Conservation (phyloP, 2,797 vertebrate species). For the Columba guinea region DNA sequence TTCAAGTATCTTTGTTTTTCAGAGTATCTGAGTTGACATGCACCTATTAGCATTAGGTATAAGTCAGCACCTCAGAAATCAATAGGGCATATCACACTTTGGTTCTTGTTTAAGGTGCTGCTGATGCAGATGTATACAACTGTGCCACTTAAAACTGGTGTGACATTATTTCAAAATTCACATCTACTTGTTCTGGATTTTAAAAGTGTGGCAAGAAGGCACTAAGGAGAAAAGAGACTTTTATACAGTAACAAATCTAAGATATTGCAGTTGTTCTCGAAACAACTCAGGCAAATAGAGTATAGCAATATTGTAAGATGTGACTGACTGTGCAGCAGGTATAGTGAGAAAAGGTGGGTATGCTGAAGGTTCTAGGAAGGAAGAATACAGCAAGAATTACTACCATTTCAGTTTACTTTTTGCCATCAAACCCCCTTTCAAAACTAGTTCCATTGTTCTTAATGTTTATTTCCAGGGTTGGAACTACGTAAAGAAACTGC, state of each 20-base stretch:
- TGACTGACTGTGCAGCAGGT: neutral
- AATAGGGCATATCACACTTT: neutral
- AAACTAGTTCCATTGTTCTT: neutral
- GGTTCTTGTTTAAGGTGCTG: neutral
- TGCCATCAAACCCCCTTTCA: neutral
- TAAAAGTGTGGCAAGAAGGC: neutral
- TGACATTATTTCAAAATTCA: neutral
- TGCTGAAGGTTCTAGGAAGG: neutral
- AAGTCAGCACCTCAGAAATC: neutral
- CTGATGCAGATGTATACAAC: neutral
- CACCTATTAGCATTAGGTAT: neutral
- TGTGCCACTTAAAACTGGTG: neutral
- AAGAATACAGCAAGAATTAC: neutral
- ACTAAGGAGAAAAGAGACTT: neutral
- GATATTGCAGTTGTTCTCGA: neutral
- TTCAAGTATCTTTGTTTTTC: neutral
- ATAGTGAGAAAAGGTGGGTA: neutral
- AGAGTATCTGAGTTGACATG: neutral
- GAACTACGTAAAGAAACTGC: neutral
- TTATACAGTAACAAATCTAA: neutral
- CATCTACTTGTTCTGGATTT: neutral
- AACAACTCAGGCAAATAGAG: neutral
- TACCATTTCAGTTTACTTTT: neutral
- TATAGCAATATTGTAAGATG: fast-evolving
- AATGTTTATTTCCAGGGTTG: neutral